Percentiles rank a stretch among this genome's conserved stretches.
These are phyloP conservation scores for Myodes glareolus DNA, from an alignment of 2,113 vertebrate species.

Conservation along the genomic window DNA sequence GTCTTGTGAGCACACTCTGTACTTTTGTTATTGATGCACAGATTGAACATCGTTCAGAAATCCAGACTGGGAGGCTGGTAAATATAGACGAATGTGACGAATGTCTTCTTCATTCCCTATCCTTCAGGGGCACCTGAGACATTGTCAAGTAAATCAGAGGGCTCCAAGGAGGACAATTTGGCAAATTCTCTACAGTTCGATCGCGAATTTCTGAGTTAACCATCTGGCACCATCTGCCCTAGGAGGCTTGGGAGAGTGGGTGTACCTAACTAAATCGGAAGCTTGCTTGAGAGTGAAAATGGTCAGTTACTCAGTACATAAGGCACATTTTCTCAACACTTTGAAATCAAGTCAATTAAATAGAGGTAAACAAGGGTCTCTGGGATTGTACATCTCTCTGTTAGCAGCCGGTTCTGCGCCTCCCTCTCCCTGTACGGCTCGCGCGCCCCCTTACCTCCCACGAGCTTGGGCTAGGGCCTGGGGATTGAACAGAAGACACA, in stretches of 20 bases:
- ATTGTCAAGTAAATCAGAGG: constrained; percentile 12
- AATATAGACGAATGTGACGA: background rate
- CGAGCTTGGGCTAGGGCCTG: too few species aligned
- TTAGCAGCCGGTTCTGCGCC: too few species aligned
- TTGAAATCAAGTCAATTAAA: background rate
- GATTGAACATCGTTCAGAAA: constrained; percentile 39
- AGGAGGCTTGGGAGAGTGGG: background rate
- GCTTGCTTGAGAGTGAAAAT: background rate
- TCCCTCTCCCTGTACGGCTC: too few species aligned
- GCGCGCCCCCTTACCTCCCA: too few species aligned
- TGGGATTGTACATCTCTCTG: too few species aligned
- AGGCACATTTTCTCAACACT: background rate
- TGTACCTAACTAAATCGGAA: background rate
- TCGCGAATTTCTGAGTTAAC: constrained; percentile 47
- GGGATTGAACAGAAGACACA: too few species aligned
- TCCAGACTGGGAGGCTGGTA: background rate
- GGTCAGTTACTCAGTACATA: background rate
- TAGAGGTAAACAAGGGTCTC: background rate
- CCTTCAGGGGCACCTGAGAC: background rate
- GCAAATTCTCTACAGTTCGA: constrained; percentile 3
- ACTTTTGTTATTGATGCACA: background rate
- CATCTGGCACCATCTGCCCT: constrained; percentile 66
- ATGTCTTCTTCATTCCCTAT: background rate
- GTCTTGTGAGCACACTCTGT: background rate
- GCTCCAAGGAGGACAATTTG: constrained; percentile 56